phyloP scores from a whole-genome alignment of 2,113 vertebrate genomes.

The Butorides virescens region DNA sequence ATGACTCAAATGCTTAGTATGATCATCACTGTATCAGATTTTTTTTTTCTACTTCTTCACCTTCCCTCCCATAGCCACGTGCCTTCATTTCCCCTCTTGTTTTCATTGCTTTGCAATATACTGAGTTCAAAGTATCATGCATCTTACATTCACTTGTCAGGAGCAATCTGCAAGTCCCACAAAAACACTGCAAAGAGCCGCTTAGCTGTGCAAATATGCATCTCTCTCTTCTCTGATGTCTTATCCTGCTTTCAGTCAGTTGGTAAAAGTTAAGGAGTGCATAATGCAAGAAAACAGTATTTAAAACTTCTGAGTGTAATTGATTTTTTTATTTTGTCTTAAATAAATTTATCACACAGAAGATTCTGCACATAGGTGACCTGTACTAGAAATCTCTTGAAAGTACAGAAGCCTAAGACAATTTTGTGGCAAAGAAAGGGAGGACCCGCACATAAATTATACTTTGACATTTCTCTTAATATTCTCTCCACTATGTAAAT shows the following conservation, averaged over 20 bases:
- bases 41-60: background rate
- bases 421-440: background rate
- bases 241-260: background rate
- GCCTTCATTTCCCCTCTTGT: background rate
- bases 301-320: background rate
- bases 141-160: conserved; percentile 51
- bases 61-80: background rate
- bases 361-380: background rate
- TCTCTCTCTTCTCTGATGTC: background rate
- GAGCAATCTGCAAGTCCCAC: conserved; percentile 22
- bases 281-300: background rate
- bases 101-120: background rate
- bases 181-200: background rate
- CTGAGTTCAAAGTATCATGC: background rate
- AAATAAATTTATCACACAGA: background rate
- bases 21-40: background rate
- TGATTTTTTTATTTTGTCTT: background rate
- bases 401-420: background rate
- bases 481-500: background rate
- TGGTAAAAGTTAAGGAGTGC: background rate
- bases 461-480: background rate
- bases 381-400: background rate
- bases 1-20: background rate
- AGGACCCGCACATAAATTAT: background rate
- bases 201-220: background rate